Evolutionary conservation across 2,113 vertebrate species (phyloP), one percentile per base, ranked within the genome.

Genomic region (Onychostoma macrolepis): DNA sequence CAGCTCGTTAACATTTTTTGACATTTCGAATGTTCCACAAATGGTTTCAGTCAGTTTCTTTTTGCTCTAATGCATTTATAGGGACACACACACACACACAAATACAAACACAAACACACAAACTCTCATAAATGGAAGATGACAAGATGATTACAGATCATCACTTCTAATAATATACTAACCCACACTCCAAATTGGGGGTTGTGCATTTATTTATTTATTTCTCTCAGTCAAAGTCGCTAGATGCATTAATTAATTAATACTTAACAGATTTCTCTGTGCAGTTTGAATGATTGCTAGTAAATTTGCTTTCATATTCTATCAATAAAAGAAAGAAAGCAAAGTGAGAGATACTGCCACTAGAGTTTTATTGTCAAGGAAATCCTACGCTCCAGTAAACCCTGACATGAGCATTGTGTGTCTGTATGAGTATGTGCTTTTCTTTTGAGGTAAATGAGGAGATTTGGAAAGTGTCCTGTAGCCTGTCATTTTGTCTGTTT

Each of bases 351-450:
- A 71, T 45, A 13, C n/a, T 74, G 48, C 89, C 86, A 87, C 87
- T 92, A 87, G 89, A 76, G 75, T 85, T 88, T 79, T 92, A 75
- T 93, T 94, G 93, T 94, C 91, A 85, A 94, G 94, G 93, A 94
- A 90, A 80, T 92, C 91, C 93, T 43, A 90, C 91, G 93, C 93
- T 94, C 94, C 91, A 95, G 94, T 95, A 94, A 94, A 89, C 93
- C 88, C 88, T 92, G 89, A 93, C 90, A 81, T 72, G 72, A 28
- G 56, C 79, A 24, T 79, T 67, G 45, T 65, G 4, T 80, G 45
- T 85, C 15, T 50, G 4, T 75, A 33, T 83, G 83, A 80, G 43
- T 26, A 38, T 84, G 63, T 80, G 38, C 56, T 24, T 74, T 30
- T 67, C 69, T 67, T 50, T 45, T 50, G 38, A 61, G 71, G 17